These are phyloP conservation scores for Pomphorhynchus laevis DNA, from an alignment of 1,140 invertebrate genomes.

Conservation along the genomic window DNA sequence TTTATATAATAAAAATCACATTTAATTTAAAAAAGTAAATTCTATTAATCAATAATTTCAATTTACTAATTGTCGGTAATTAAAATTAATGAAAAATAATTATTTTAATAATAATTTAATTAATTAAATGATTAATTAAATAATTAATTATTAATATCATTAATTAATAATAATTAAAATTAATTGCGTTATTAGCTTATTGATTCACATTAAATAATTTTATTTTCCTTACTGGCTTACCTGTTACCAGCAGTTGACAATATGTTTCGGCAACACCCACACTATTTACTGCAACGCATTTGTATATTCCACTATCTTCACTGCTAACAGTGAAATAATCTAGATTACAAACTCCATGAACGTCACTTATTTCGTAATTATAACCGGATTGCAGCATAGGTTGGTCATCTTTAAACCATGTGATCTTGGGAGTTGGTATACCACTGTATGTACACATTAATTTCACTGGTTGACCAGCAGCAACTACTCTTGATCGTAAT, in stretches of 20 bases:
- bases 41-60: no score
- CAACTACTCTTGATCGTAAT: slow-evolving; percentile 75
- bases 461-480: slow-evolving; percentile 36
- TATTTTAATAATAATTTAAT: no score
- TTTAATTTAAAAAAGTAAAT: no score
- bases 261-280: slow-evolving; percentile 67
- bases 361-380: slow-evolving; percentile 39
- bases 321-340: slow-evolving; percentile 72
- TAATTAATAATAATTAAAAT: no score
- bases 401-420: slow-evolving; percentile 53
- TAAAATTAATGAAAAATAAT: no score
- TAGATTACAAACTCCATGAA: slow-evolving; percentile 55
- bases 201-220: no score
- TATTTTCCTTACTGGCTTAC: no score
- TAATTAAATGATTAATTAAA: no score
- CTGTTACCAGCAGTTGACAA: slow-evolving; percentile 81
- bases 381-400: slow-evolving; percentile 24
- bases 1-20: no score
- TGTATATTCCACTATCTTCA: slow-evolving; percentile 73
- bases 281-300: slow-evolving; percentile 51
- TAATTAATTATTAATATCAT: no score
- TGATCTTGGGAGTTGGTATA: slow-evolving; percentile 52
- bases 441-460: slow-evolving; percentile 74
- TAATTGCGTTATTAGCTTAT: no score
- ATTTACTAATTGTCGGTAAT: no score